phyloP scores from a whole-genome alignment of 2,113 vertebrate genomes.

The Menura novaehollandiae region DNA sequence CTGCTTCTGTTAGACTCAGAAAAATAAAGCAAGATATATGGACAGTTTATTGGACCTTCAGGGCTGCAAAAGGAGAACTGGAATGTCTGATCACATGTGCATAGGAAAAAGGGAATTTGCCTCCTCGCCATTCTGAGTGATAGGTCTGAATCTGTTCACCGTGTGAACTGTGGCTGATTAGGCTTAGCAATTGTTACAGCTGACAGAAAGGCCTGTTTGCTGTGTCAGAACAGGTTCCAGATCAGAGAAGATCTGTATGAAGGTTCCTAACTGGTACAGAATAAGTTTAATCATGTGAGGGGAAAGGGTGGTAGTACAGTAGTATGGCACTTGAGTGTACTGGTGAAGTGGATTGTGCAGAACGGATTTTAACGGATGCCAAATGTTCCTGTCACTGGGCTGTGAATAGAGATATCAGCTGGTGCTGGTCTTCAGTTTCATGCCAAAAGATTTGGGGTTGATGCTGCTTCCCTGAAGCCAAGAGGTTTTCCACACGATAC shows the following conservation, averaged over 20 bases:
- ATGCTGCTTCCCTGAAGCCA: neutral
- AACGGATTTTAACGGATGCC: neutral
- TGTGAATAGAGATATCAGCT: neutral
- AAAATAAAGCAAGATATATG: neutral
- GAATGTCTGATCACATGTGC: accelerated
- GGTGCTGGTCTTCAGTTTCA: neutral
- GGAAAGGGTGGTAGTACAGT: neutral
- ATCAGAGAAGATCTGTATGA: neutral
- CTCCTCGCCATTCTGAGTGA: neutral
- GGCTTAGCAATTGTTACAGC: neutral
- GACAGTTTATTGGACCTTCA: neutral
- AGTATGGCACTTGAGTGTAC: no score
- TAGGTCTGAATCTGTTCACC: neutral
- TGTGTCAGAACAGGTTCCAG: neutral
- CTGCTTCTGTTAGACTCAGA: neutral
- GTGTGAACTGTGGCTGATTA: neutral
- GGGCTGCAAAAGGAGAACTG: neutral
- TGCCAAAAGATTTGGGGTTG: neutral
- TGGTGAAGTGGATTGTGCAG: neutral
- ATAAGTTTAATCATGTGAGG: neutral
- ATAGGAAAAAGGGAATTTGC: neutral
- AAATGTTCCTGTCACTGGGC: neutral
- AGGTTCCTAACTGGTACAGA: neutral
- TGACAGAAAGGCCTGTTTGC: neutral
- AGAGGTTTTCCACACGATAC: neutral